Evolutionary conservation across 2,888 invertebrate species (phyloP), one percentile per base, ranked within the genome.

Genomic region (Oasisia sp.): DNA sequence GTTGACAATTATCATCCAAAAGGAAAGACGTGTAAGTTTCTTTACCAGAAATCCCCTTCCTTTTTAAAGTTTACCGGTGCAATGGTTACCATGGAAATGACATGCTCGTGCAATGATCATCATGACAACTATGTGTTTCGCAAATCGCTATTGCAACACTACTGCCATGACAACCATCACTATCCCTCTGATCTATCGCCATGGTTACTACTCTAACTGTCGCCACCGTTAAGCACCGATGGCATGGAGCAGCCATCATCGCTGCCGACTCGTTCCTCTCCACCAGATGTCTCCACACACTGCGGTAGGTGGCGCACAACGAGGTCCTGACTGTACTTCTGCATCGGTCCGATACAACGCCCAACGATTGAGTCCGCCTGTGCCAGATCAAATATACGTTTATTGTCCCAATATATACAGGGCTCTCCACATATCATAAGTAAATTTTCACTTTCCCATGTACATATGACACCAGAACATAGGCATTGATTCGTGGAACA

Each of bases 291-390:
- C 90, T 90, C 44, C 90, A 90, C 44, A 19, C 32, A 38, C 90
- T 32, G 90, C 19, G 32, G 38, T 14, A 90, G 90, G 44, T 90
- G 90, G 32, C 44, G 32, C 90, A 45, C 90, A 0, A 90, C 44
- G 5, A 90, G 90, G 19, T 32, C 32, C n/a, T 90, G 90, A 32
- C 90, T 90, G 90, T 38, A 45, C 27, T 93, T 93, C 91, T 94
- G 93, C 50, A 94, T 32, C 0, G 94, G 93, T 12, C 90, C 93
- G 7, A 93, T 91, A 92, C 94, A 94, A 38, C 92, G 90, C 9
- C 93, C 93, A 8, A 94, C 94, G 14, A 32, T 11, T 32, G 94
- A 94, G 90, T 94, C 93, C 32, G 74, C 58, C 94, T 94, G 93
- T 32, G 50, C 44, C 32, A 32, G 32, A 89, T 5, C 74, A 74